Conservation (phyloP, 2,113 vertebrate genomes). For the Baryphthengus martii region DNA sequence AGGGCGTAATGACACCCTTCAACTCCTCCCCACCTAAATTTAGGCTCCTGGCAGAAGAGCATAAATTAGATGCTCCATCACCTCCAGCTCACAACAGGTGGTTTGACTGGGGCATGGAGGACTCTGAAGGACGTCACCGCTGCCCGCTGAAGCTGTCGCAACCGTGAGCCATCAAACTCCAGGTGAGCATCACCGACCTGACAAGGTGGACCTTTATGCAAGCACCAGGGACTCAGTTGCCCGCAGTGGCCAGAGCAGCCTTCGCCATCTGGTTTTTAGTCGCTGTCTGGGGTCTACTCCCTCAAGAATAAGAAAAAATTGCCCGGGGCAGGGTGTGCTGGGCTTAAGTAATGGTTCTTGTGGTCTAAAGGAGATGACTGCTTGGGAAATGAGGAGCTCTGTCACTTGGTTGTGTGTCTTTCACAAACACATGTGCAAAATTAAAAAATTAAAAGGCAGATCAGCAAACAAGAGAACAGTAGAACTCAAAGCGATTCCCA, state of each 20-base stretch:
- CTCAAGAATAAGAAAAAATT: not conserved
- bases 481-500: not conserved
- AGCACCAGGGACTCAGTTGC: rapidly evolving
- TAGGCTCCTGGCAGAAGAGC: not conserved
- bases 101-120: not conserved
- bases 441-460: too few species aligned
- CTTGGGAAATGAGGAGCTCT: not conserved
- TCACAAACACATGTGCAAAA: rapidly evolving
- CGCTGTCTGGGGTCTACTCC: not conserved
- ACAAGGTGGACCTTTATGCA: not conserved
- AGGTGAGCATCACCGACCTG: not conserved
- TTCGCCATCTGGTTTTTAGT: not conserved
- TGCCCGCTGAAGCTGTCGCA: not conserved
- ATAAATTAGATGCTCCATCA: not conserved
- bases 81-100: not conserved
- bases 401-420: not conserved
- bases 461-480: not conserved
- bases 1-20: rapidly evolving
- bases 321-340: rapidly evolving
- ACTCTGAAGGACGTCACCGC: not conserved
- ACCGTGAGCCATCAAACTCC: rapidly evolving
- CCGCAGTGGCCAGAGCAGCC: rapidly evolving
- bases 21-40: too few species aligned
- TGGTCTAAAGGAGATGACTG: not conserved
- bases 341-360: rapidly evolving